These are phyloP conservation scores for Calcarius lapponicus DNA, from an alignment of 2,797 vertebrate genomes.

Conservation along the genomic window DNA sequence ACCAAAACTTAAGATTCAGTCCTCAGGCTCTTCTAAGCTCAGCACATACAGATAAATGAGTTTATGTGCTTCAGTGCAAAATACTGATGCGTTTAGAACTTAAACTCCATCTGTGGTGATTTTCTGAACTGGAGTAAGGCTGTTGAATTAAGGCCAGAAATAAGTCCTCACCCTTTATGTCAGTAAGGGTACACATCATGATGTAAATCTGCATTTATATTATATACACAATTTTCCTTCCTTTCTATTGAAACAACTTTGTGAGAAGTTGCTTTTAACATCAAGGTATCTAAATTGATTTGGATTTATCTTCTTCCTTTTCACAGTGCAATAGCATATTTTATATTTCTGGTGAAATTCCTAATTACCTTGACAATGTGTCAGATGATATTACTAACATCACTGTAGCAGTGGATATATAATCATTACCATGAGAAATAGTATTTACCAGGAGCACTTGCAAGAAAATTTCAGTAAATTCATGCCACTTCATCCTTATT, in stretches of 20 bases:
- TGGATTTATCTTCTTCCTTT: constrained; percentile 1
- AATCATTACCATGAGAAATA: background rate
- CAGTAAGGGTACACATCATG: background rate
- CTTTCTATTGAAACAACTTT: background rate
- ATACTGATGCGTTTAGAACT: background rate
- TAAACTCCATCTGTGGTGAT: background rate
- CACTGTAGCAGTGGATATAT: background rate
- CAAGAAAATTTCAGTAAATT: constrained; percentile 13
- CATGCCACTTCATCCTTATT: background rate
- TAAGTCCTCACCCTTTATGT: background rate
- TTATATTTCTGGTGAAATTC: background rate
- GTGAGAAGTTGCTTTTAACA: background rate
- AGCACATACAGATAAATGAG: background rate
- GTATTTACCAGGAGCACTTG: background rate
- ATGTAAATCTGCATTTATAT: background rate
- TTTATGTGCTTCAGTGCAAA: background rate
- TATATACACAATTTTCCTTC: background rate
- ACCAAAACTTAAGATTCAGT: background rate
- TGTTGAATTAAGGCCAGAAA: background rate
- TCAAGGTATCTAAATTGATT: background rate
- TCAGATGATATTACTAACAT: background rate
- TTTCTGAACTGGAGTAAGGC: background rate
- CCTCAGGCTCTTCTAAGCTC: background rate
- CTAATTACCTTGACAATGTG: background rate
- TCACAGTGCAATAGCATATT: background rate